Evolutionary conservation across 2,888 invertebrate species (phyloP).

Genomic region (Pedicia rivosa): DNA sequence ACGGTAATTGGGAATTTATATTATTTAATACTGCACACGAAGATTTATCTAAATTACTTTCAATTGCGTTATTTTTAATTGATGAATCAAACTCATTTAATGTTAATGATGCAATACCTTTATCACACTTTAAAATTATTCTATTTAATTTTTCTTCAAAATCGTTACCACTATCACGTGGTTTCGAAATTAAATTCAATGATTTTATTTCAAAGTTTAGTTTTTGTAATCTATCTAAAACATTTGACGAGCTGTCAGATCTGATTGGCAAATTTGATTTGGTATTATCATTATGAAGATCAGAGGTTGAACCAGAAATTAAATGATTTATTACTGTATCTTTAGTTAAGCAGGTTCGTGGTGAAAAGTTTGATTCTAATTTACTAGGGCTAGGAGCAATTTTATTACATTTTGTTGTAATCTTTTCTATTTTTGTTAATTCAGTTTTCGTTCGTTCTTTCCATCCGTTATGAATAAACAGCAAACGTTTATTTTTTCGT

Average conservation of each 20-base stretch:
- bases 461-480: too few relatives aligned
- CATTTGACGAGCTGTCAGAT: too few relatives aligned
- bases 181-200: too few relatives aligned
- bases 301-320: too few relatives aligned
- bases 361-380: neutral
- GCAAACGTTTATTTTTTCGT: constrained; percentile 16
- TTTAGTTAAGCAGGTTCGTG: neutral
- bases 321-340: too few relatives aligned
- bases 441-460: constrained; percentile 27
- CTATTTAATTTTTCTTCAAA: constrained; percentile 3
- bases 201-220: too few relatives aligned
- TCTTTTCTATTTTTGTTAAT: constrained; percentile 28
- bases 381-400: constrained; percentile 4
- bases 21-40: neutral
- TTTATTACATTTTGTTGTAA: constrained; percentile 22
- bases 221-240: too few relatives aligned
- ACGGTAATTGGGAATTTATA: neutral
- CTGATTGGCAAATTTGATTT: too few relatives aligned
- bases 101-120: neutral
- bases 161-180: neutral
- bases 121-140: constrained; percentile 1
- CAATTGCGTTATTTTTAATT: too few relatives aligned
- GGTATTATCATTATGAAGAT: too few relatives aligned
- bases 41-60: neutral
- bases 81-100: too few relatives aligned